Evolutionary conservation across 2,888 invertebrate genomes (phyloP).

Genomic region (Nemapogon koenigi): DNA sequence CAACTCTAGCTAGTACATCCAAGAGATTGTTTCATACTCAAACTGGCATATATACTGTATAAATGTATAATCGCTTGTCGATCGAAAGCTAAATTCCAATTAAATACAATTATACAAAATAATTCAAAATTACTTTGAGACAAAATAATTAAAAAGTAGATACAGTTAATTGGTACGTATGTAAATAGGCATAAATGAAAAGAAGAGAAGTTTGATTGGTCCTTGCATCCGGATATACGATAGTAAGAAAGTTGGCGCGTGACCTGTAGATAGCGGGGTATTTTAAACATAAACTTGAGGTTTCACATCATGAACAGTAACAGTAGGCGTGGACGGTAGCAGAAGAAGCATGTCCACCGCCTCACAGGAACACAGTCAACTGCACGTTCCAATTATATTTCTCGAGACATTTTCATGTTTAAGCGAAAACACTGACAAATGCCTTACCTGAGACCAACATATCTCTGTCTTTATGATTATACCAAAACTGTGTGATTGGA

Average conservation of each 20-base stretch:
- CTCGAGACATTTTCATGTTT: constrained; percentile 34
- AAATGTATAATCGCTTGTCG: too few relatives aligned
- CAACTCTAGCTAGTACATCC: constrained; percentile 50
- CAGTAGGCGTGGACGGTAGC: too few relatives aligned
- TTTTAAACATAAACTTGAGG: background rate
- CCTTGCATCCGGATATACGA: constrained; percentile 65
- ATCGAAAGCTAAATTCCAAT: too few relatives aligned
- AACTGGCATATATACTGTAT: too few relatives aligned
- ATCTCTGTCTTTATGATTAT: background rate
- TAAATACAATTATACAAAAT: too few relatives aligned
- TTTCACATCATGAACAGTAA: background rate
- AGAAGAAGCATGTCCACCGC: too few relatives aligned
- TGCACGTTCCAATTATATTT: too few relatives aligned
- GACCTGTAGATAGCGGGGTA: background rate
- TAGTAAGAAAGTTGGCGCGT: background rate
- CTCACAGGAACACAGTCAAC: too few relatives aligned
- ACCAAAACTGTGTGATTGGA: constrained; percentile 12
- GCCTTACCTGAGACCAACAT: constrained; percentile 41
- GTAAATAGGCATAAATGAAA: too few relatives aligned
- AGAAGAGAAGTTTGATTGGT: constrained; percentile 79
- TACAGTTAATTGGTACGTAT: too few relatives aligned
- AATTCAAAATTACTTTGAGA: constrained; percentile 47
- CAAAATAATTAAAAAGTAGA: too few relatives aligned
- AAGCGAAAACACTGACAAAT: constrained; percentile 52
- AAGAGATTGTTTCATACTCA: too few relatives aligned